Evolutionary conservation across 1,140 invertebrate species (phyloP).

Genomic region (Drosophila pachea): DNA sequence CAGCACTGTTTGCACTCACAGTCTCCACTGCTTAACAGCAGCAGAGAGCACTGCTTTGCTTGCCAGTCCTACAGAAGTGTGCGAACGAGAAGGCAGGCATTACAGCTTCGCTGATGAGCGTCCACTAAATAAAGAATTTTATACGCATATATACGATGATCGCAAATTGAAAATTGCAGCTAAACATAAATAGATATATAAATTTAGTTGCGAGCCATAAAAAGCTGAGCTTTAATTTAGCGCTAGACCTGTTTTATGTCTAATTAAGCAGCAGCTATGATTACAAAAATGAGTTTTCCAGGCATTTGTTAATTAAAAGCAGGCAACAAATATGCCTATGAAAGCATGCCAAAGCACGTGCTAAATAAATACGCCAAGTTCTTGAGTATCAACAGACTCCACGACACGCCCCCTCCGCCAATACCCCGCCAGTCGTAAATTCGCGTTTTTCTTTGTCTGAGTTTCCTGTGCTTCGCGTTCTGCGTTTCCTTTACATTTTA

Average conservation of each 20-base stretch:
- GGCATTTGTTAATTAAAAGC: constrained; percentile 52
- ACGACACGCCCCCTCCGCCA: background rate
- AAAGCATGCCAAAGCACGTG: constrained; percentile 31
- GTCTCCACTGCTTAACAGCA: background rate
- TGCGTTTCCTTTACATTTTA: background rate
- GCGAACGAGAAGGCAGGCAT: background rate
- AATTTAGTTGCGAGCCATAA: background rate
- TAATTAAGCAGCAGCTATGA: constrained; percentile 43
- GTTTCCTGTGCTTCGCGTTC: background rate
- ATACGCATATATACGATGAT: constrained; percentile 17
- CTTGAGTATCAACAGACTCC: constrained; percentile 35
- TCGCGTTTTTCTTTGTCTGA: constrained; percentile 18
- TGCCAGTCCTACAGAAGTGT: constrained; percentile 13
- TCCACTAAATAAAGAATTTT: constrained; percentile 3
- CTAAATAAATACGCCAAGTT: constrained; percentile 48
- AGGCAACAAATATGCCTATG: constrained; percentile 40
- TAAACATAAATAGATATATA: constrained; percentile 8
- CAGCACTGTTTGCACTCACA: constrained; percentile 1
- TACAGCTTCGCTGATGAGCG: background rate
- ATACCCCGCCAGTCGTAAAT: constrained; percentile 31
- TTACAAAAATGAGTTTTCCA: constrained; percentile 37
- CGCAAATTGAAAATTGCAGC: constrained; percentile 32
- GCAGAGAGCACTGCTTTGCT: constrained; percentile 7
- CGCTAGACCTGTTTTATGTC: constrained; percentile 38
- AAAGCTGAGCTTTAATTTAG: constrained; percentile 30